Evolutionary conservation across 2,113 vertebrate genomes (phyloP).

Genomic region (Saimiri boliviensis): DNA sequence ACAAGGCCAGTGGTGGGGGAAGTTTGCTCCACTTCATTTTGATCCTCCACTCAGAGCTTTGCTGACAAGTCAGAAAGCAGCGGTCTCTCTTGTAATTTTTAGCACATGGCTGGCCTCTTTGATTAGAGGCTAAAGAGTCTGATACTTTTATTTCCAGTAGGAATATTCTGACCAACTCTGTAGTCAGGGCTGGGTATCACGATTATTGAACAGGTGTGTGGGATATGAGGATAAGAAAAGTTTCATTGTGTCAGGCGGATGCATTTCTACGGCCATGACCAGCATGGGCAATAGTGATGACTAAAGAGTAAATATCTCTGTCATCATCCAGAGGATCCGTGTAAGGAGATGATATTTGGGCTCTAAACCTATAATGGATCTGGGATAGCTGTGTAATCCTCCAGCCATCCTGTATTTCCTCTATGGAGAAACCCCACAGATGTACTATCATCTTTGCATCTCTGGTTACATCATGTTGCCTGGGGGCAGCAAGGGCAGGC

Average conservation of each 20-base stretch:
- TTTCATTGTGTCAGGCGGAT: neutral
- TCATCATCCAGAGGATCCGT: neutral
- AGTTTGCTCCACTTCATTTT: neutral
- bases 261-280: neutral
- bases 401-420: neutral
- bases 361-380: neutral
- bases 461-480: neutral
- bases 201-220: neutral
- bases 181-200: neutral
- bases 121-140: neutral
- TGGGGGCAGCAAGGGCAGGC: neutral
- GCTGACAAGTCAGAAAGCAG: neutral
- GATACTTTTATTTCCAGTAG: neutral
- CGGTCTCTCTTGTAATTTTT: neutral
- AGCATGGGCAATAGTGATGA: neutral
- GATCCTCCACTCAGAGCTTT: neutral
- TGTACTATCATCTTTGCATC: neutral
- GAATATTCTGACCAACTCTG: neutral
- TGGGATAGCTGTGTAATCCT: neutral
- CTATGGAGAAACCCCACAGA: neutral
- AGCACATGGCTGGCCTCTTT: neutral
- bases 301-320: rapidly evolving
- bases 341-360: neutral
- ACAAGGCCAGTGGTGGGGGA: neutral
- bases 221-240: neutral